A percentile compares a stretch with the other conserved stretches of the same genome.
These are phyloP conservation scores for Lineus longissimus DNA, from an alignment of 1,140 invertebrate genomes.

Conservation along the genomic window DNA sequence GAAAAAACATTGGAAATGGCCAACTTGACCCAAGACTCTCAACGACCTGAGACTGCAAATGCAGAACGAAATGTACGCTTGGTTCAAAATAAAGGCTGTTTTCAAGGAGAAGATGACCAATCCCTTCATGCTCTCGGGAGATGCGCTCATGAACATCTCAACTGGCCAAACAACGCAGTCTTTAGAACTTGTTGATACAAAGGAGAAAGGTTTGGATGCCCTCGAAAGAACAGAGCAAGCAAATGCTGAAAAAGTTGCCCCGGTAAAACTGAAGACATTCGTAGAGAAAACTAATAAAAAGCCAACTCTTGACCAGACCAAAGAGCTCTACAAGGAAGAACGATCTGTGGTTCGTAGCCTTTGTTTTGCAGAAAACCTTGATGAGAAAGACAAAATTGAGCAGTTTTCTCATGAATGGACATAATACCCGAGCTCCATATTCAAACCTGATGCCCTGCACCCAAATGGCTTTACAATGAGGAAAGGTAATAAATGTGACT, in stretches of 20 bases:
- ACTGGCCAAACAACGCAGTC: neutral
- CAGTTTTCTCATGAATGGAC: slow-evolving; percentile 1
- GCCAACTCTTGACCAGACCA: neutral
- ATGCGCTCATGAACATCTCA: neutral
- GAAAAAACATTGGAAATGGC: neutral
- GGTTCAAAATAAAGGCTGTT: neutral
- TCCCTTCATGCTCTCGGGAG: neutral
- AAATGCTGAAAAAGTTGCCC: no score
- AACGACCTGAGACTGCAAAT: neutral
- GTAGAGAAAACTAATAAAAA: neutral
- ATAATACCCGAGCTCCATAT: neutral
- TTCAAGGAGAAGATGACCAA: neutral
- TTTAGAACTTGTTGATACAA: neutral
- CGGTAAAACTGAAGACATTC: no score
- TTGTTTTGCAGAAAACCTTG: no score
- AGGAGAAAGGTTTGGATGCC: neutral
- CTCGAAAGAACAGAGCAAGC: neutral
- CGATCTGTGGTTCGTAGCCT: no score
- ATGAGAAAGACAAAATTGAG: neutral
- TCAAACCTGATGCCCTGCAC: neutral
- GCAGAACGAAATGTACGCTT: neutral
- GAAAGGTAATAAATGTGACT: neutral
- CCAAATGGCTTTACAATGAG: neutral
- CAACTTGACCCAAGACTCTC: neutral
- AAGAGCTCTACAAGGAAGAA: neutral